Percentiles rank a stretch among this genome's conserved stretches.
Conservation (phyloP, 2,113 vertebrate genomes). For the Malaclemys terrapin region DNA sequence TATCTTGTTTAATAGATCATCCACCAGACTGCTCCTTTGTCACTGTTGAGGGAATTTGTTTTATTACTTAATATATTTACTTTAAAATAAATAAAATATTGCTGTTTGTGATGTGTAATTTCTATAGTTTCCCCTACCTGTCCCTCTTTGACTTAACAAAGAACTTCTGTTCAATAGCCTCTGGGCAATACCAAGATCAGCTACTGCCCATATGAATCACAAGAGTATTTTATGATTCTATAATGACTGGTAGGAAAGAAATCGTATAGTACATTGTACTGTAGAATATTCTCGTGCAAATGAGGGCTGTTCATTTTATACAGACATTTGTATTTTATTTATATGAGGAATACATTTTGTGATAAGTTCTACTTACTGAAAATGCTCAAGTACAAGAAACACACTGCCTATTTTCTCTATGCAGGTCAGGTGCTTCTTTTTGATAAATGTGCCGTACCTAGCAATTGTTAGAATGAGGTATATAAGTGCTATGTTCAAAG, state of each 20-base stretch:
- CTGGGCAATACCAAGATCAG: neutral
- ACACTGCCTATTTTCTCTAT: neutral
- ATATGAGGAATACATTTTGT: neutral
- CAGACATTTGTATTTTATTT: neutral
- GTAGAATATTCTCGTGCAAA: neutral
- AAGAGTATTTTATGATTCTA: neutral
- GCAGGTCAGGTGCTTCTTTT: neutral
- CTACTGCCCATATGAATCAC: neutral
- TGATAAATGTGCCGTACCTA: neutral
- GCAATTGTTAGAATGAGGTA: neutral
- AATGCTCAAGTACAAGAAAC: neutral
- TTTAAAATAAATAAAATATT: neutral
- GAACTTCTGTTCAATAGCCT: neutral
- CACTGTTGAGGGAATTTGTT: neutral
- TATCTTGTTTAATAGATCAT: neutral
- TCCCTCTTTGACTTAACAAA: neutral
- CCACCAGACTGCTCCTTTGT: neutral
- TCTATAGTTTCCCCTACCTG: neutral
- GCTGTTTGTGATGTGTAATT: neutral
- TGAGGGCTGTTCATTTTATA: accelerated
- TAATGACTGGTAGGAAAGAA: neutral
- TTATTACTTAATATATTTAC: neutral
- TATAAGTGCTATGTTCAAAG: neutral
- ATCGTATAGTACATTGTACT: neutral
- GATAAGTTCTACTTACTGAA: neutral